Evolutionary conservation across 1,140 invertebrate genomes (phyloP).

Genomic region (Euura lappo): DNA sequence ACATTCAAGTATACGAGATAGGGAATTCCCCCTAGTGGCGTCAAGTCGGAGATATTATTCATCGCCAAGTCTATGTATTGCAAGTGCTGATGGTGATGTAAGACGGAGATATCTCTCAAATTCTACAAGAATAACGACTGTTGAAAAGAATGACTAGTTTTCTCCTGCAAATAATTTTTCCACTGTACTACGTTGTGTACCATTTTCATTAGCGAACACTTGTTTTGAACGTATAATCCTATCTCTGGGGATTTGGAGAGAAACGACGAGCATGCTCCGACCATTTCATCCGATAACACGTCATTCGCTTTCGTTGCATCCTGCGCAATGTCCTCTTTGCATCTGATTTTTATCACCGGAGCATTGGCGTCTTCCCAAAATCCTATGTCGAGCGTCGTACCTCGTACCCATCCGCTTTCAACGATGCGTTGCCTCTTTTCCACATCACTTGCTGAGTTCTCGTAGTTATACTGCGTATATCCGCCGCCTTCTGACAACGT

Average conservation of each 20-base stretch:
- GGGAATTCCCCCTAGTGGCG: constrained; percentile 28
- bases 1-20: constrained; percentile 40
- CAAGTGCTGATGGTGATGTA: constrained; percentile 36
- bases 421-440: constrained; percentile 22
- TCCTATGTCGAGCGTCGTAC: constrained; percentile 30
- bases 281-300: constrained; percentile 36
- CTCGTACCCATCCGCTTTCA: constrained; percentile 32
- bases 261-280: constrained; percentile 34
- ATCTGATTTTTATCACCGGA: constrained; percentile 29
- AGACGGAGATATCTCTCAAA: constrained; percentile 34
- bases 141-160: neutral
- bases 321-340: constrained; percentile 16
- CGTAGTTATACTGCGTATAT: neutral
- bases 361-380: constrained; percentile 37
- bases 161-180: neutral
- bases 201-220: constrained; percentile 39
- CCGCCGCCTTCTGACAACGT: neutral
- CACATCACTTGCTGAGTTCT: neutral
- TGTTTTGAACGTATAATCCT: constrained; percentile 34
- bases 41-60: constrained; percentile 38
- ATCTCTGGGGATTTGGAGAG: constrained; percentile 33
- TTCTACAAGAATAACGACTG: constrained; percentile 27
- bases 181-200: constrained; percentile 23
- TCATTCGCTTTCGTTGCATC: constrained; percentile 31
- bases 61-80: constrained; percentile 41